Evolutionary conservation across 2,797 vertebrate genomes (phyloP).

Genomic region (Enteromius radiatus): DNA sequence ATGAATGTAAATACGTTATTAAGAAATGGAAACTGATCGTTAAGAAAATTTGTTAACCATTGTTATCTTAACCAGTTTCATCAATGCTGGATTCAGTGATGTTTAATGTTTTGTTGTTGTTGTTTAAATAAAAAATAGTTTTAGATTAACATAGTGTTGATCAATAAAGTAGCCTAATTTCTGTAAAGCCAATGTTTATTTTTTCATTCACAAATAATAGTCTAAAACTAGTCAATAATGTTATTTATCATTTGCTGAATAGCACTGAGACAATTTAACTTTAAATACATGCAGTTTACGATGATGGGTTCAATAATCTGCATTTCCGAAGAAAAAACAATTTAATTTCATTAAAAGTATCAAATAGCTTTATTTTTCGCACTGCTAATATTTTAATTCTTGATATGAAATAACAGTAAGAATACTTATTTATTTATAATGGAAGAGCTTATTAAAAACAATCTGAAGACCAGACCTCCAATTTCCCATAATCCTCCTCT

Average conservation of each 20-base stretch:
- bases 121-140: too few relatives aligned
- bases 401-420: neutral
- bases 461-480: neutral
- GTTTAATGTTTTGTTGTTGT: neutral
- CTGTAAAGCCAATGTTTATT: neutral
- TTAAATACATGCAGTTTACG: neutral
- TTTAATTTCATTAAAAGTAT: neutral
- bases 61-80: too few relatives aligned
- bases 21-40: neutral
- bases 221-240: neutral
- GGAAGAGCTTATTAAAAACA: neutral
- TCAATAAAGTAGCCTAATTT: neutral
- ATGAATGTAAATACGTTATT: neutral
- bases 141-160: neutral
- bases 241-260: neutral
- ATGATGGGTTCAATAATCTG: neutral
- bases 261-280: neutral
- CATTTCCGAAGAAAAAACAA: neutral
- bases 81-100: too few relatives aligned
- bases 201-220: neutral
- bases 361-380: neutral
- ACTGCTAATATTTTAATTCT: neutral
- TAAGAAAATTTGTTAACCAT: too few relatives aligned
- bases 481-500: conserved; percentile 56
- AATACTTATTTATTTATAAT: neutral